Percentiles rank a stretch among this genome's conserved stretches.
Evolutionary conservation across 2,888 invertebrate species (phyloP).

Genomic region (Ernsta delagoae): DNA sequence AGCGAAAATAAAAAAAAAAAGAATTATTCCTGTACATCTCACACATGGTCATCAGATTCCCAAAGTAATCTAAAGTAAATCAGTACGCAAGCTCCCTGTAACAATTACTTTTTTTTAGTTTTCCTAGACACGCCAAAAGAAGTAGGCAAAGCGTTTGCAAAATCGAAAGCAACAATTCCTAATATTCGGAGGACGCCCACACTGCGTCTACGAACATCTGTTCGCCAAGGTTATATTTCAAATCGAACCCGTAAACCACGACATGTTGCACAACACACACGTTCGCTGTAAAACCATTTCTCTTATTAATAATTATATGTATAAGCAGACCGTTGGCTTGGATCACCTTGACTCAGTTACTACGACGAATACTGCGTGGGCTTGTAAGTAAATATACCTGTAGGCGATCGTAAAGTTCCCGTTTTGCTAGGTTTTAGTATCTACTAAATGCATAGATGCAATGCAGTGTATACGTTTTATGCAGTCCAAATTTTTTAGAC

Average conservation of each 20-base stretch:
- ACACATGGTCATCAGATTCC: too few species aligned
- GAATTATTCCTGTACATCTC: too few species aligned
- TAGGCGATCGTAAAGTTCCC: conserved; percentile 19
- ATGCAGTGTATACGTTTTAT: too few species aligned
- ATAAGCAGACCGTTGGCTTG: conserved; percentile 23
- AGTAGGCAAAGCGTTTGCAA: neutral
- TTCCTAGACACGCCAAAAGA: neutral
- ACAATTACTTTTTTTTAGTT: too few species aligned
- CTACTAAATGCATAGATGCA: neutral
- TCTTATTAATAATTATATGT: conserved; percentile 33
- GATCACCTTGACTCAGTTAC: conserved; percentile 48
- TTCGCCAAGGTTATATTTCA: conserved; percentile 36
- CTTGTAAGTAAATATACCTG: conserved; percentile 21
- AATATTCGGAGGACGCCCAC: conserved; percentile 30
- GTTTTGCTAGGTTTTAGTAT: conserved; percentile 8
- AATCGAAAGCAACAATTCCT: conserved; percentile 24
- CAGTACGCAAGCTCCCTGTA: too few species aligned
- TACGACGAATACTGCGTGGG: conserved; percentile 27
- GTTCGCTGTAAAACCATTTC: conserved; percentile 29
- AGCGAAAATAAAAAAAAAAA: too few species aligned
- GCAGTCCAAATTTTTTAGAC: too few species aligned
- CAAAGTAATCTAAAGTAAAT: too few species aligned
- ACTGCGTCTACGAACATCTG: conserved; percentile 30
- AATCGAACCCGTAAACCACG: conserved; percentile 27
- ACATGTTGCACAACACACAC: conserved; percentile 20